Evolutionary conservation across 2,113 vertebrate species (phyloP).

Genomic region (Chloropsis cyanopogon): DNA sequence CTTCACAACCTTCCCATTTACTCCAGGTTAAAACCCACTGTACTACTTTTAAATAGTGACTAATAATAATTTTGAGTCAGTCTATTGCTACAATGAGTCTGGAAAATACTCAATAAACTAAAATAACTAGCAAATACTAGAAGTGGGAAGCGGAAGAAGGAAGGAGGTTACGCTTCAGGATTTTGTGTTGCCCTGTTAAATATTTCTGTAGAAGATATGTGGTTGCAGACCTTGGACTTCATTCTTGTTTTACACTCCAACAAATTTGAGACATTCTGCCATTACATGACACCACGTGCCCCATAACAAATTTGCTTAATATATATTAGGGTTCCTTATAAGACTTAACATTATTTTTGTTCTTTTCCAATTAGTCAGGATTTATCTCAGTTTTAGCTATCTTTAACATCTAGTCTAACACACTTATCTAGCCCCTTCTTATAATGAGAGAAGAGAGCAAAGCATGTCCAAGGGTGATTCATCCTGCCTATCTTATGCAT

Average conservation of each 20-base stretch:
- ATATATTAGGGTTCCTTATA: not conserved
- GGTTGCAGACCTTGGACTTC: not conserved
- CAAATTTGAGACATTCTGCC: not conserved
- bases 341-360: not conserved
- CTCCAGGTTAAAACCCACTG: not conserved
- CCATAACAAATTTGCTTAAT: not conserved
- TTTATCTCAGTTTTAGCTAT: not conserved
- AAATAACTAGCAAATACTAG: not conserved
- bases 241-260: not conserved
- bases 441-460: not conserved
- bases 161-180: not conserved
- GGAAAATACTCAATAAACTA: not conserved
- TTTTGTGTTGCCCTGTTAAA: not conserved
- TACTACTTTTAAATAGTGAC: not conserved
- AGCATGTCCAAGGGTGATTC: not conserved
- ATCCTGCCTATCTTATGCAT: not conserved
- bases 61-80: not conserved
- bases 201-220: not conserved
- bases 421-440: not conserved
- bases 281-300: not conserved
- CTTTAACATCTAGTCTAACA: not conserved
- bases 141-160: not conserved
- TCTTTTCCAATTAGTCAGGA: not conserved
- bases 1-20: not conserved
- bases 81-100: not conserved